Base-by-base conservation (phyloP, 2,888 invertebrate species). In the Marronus borbonicus region DNA sequence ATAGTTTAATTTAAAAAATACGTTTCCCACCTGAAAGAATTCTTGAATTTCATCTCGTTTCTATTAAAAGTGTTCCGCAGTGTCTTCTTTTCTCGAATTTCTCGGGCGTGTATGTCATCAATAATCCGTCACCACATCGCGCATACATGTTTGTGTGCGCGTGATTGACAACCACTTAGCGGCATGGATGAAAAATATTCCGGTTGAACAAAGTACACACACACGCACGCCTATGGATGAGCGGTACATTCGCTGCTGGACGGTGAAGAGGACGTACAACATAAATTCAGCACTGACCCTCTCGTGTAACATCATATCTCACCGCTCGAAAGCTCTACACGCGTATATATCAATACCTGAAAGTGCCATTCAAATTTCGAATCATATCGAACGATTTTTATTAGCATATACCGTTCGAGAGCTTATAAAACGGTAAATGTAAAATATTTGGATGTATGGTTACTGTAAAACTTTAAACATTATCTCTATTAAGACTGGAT, bases 101-200 rank as follows among this genome's bases (percentile, higher is more conserved):
- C 20, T 20, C 62, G 28, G 14, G 62, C 12, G 20, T 24, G 28
- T 12, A 14, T 70, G 72, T 72, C 72, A 72, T 72, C 72, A 72
- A 72, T 72, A 72, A 72, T 72, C 72, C 36, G 36, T 55, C 55
- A 36, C 58, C 55, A 14, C 69, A 44, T 17, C n/a, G 36, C 55
- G 55, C 55, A 12, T 44, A 58, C 72, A 72, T 72, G 58, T 72
- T 58, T 72, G 72, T 72, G 39, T 72, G 58, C 62, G 44, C 75
- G 81, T 84, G 84, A 84, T 84, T 84, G 84, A 84, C 84, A 84
- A 80, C 82, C 84, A 84, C 84, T 84, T 84, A 84, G 82, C 80
- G 76, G 81, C 72, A 14, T 28, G 20, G 58, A 58, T 72, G 72
- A 72, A 72, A 72, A 72, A 72, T 72, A 72, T 58, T 72, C 39